Conservation (phyloP, 2,113 vertebrate species). For the Alligator mississippiensis region DNA sequence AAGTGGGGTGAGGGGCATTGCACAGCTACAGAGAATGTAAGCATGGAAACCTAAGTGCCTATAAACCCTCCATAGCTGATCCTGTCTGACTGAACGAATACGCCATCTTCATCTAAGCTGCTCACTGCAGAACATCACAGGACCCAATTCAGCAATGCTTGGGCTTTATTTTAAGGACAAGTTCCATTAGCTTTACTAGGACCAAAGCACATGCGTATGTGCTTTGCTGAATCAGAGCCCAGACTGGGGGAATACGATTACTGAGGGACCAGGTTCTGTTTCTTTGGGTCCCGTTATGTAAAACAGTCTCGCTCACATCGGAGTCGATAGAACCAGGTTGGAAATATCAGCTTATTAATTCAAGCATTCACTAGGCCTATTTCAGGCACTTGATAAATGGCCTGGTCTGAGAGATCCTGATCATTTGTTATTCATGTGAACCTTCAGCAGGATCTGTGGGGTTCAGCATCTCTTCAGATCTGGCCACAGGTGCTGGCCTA, state of each 20-base stretch:
- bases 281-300: not conserved
- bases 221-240: not conserved
- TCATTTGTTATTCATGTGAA: not conserved
- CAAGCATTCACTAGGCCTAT: not conserved
- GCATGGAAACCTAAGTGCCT: not conserved
- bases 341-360: not conserved
- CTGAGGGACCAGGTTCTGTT: not conserved
- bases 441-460: not conserved
- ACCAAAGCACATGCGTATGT: not conserved
- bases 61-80: conserved; percentile 26
- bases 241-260: not conserved
- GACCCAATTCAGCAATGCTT: not conserved
- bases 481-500: conserved; percentile 29
- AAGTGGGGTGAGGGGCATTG: not conserved
- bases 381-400: not conserved
- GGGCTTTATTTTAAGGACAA: not conserved
- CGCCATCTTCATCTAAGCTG: not conserved
- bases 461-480: conserved; percentile 11
- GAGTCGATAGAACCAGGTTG: not conserved
- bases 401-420: not conserved
- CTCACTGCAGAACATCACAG: no score
- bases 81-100: conserved; percentile 3
- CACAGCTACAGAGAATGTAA: not conserved
- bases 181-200: not conserved
- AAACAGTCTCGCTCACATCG: not conserved